These are phyloP conservation scores for Elgonia sp. DNA, from an alignment of 2,888 invertebrate species.

Conservation along the genomic window DNA sequence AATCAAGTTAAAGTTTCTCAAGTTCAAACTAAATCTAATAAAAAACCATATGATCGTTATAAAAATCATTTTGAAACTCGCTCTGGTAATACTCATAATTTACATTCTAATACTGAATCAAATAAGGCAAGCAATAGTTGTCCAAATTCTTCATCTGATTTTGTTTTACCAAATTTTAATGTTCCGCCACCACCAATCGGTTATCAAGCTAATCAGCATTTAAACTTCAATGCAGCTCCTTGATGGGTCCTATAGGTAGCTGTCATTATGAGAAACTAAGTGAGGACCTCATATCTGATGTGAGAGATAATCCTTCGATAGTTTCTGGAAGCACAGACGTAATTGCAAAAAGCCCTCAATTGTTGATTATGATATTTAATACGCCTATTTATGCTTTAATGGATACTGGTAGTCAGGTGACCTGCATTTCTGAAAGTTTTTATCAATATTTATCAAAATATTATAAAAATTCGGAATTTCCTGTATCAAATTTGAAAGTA, in stretches of 20 bases:
- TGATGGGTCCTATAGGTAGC: neutral
- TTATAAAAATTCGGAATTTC: neutral
- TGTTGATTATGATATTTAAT: neutral
- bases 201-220: neutral
- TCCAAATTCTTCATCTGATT: neutral
- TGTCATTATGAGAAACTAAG: neutral
- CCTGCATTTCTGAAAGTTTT: neutral
- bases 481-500: neutral
- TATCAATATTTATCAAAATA: neutral
- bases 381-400: neutral
- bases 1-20: neutral
- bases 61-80: neutral
- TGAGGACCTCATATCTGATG: neutral
- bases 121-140: neutral
- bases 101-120: neutral
- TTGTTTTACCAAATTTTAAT: neutral
- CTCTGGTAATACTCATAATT: too few relatives aligned
- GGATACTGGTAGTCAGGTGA: neutral
- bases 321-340: neutral
- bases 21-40: neutral
- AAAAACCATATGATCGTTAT: neutral
- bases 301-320: neutral
- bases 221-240: conserved; percentile 9
- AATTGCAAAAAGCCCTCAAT: neutral
- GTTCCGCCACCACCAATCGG: neutral